A percentile compares a stretch with the other conserved stretches of the same genome.
phyloP scores from a whole-genome alignment of 2,888 invertebrate species.

The Ectemnius lituratus region DNA sequence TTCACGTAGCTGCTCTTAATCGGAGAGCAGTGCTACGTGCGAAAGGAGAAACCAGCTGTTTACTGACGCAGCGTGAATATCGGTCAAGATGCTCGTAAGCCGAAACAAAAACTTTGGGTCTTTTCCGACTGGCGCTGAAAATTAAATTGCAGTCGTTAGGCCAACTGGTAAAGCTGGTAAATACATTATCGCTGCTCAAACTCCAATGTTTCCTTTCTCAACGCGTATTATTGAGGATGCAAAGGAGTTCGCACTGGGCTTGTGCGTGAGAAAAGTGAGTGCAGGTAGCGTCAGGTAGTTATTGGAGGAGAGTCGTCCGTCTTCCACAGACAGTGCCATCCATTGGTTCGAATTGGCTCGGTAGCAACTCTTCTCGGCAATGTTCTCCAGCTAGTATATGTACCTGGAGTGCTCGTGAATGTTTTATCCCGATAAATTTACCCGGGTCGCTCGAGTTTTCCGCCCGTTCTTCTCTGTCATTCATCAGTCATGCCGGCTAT shows the following conservation, averaged over 20 bases:
- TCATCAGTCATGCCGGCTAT: slow-evolving; percentile 2
- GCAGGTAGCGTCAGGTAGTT: slow-evolving; percentile 24
- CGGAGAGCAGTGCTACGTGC: slow-evolving; percentile 19
- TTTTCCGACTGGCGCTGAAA: slow-evolving; percentile 32
- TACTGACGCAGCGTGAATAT: slow-evolving; percentile 24
- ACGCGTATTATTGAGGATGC: too few species aligned
- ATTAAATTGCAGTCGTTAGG: slow-evolving; percentile 11
- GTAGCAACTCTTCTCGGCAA: slow-evolving; percentile 12
- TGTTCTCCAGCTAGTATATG: slow-evolving; percentile 32
- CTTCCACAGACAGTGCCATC: slow-evolving; percentile 40
- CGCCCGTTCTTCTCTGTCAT: slow-evolving; percentile 9
- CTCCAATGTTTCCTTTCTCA: too few species aligned
- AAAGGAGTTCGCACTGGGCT: too few species aligned
- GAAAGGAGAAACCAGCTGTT: slow-evolving; percentile 32
- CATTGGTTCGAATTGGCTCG: neutral
- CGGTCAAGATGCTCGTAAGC: slow-evolving; percentile 23
- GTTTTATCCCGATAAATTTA: slow-evolving; percentile 50
- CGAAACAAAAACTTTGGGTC: slow-evolving; percentile 46
- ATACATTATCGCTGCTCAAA: too few species aligned
- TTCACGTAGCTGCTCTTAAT: slow-evolving; percentile 38
- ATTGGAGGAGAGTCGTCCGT: slow-evolving; percentile 52
- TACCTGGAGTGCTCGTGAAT: slow-evolving; percentile 39
- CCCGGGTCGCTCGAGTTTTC: neutral
- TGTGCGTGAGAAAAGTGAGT: too few species aligned
- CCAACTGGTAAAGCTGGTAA: too few species aligned